A percentile compares a stretch with the other conserved stretches of the same genome.
phyloP scores from a whole-genome alignment of 1,140 invertebrate genomes.

The Batillaria attramentaria region DNA sequence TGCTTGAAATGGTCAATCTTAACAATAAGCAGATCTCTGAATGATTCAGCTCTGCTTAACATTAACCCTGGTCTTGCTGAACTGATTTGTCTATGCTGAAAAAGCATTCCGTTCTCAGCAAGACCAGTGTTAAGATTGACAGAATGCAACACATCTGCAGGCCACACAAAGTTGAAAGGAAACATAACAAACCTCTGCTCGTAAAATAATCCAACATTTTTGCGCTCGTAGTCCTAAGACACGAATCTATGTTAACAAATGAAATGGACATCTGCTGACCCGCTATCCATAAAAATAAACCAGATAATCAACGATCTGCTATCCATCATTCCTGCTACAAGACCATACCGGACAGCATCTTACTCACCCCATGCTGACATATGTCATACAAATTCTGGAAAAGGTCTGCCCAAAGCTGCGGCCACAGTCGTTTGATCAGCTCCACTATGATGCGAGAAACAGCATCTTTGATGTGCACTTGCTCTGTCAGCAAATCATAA shows the following conservation, averaged over 20 bases:
- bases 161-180: too few species aligned
- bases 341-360: background rate
- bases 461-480: constrained; percentile 86
- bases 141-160: too few species aligned
- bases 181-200: too few species aligned
- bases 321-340: background rate
- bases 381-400: constrained; percentile 82
- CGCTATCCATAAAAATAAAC: background rate
- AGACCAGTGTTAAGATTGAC: too few species aligned
- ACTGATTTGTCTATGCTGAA: too few species aligned
- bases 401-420: constrained; percentile 92
- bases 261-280: background rate
- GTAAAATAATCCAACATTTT: too few species aligned
- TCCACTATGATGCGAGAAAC: constrained; percentile 91
- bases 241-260: background rate
- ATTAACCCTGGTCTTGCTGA: too few species aligned
- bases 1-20: too few species aligned
- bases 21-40: too few species aligned
- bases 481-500: constrained; percentile 71
- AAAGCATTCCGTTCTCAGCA: too few species aligned
- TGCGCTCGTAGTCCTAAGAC: background rate
- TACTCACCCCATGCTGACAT: constrained; percentile 77
- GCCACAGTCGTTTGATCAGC: constrained; percentile 96
- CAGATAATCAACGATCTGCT: background rate
- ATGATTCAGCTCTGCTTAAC: too few species aligned